Base-by-base conservation (phyloP, 1,140 invertebrate species). In the Drosophila sturtevanti region DNA sequence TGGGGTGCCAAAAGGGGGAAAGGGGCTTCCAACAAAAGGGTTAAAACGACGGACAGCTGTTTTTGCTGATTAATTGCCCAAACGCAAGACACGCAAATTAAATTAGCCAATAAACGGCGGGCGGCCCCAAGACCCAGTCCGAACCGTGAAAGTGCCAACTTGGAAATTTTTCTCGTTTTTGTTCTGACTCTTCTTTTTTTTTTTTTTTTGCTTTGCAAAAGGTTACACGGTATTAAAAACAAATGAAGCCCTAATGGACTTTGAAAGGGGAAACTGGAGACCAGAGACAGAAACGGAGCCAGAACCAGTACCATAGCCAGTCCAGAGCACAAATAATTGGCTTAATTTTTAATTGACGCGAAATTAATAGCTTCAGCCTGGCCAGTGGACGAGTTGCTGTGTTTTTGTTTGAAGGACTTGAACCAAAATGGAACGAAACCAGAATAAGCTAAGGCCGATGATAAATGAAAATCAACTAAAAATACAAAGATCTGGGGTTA, bases 331-430 rank as follows among this genome's bases (percentile, higher is more conserved):
- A 87, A 87, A 87, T 87, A 87, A 87, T 87, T 87, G 84, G 84
- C 84, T 87, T 87, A 79, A 87, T 89, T 87, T 87, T 87, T 89
- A 87, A 87, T 87, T 87, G 84, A 89, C 84, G 84, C 79, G 84
- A 87, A 87, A 87, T 87, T 87, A 87, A 87, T 87, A 82, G 84
- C 84, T 68, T 87, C 52, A 64, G 81, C 81, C 66, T 52, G 66
- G 81, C 81, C 66, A 70, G 63, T 38, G 67, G 61, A 41, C 48
- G 61, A 60, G 51, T 16, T 56, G 27, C 16, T 34, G 16, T 34
- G 14, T 56, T 35, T 27, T 34, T 34, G 9, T 56, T 56, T 55
- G 52, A 31, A 55, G 52, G 51, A 54, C 51, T 24, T 1, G 51
- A 24, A 11, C 16, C 41, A 18, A 48, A 48, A 48, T 7, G 9